phyloP scores from a whole-genome alignment of 2,797 vertebrate species.

The Siniperca undulata region DNA sequence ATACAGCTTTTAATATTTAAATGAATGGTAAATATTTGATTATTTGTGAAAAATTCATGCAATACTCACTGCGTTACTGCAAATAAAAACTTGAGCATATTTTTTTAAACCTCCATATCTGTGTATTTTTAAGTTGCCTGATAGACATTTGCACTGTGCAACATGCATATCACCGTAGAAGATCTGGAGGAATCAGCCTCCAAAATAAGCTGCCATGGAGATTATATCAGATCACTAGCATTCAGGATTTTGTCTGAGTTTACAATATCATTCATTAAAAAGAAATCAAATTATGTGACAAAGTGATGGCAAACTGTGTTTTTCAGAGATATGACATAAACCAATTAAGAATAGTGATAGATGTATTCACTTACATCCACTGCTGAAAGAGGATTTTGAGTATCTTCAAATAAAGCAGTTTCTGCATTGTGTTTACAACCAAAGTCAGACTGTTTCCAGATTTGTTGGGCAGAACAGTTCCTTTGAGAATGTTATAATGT shows the following conservation, averaged over 20 bases:
- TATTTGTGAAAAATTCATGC: conserved; percentile 57
- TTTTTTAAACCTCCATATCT: conserved; percentile 42
- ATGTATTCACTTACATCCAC: conserved; percentile 36
- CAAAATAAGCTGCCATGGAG: conserved; percentile 58
- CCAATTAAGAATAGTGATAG: conserved; percentile 43
- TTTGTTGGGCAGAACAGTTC: neutral
- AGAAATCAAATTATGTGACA: conserved; percentile 48
- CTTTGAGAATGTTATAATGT: too few species aligned
- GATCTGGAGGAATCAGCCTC: conserved; percentile 42
- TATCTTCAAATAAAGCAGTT: conserved; percentile 23
- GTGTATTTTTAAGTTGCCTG: conserved; percentile 34
- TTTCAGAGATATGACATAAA: conserved; percentile 51
- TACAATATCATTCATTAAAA: conserved; percentile 54
- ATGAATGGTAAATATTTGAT: conserved; percentile 58
- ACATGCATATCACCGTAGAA: conserved; percentile 40
- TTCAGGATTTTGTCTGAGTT: conserved; percentile 39
- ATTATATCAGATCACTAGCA: conserved; percentile 54
- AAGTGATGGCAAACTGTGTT: conserved; percentile 32
- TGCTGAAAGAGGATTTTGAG: conserved; percentile 16
- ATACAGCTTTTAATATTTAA: conserved; percentile 58
- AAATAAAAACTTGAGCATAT: conserved; percentile 1
- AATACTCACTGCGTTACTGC: conserved; percentile 35
- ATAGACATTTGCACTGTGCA: conserved; percentile 30
- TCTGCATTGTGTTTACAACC: conserved; percentile 23
- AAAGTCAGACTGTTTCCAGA: conserved; percentile 20